Evolutionary conservation across 2,888 invertebrate genomes (phyloP).

Genomic region (Pammene aurita): DNA sequence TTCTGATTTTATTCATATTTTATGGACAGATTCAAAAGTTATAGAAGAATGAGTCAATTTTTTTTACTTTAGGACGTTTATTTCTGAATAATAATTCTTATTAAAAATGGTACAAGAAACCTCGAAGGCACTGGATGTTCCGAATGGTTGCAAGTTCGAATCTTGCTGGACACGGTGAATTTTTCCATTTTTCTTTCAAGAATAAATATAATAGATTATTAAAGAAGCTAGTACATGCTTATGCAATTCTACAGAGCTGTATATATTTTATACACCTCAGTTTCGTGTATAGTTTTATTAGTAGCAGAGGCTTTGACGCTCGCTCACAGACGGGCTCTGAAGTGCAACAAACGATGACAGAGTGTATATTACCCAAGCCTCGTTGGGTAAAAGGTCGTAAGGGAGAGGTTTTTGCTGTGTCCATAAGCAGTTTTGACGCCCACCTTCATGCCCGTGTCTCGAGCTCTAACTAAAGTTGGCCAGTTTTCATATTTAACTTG

Average conservation of each 20-base stretch:
- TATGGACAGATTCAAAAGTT: too few relatives aligned
- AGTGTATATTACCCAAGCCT: conserved; percentile 20
- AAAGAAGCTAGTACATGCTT: background rate
- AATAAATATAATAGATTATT: too few relatives aligned
- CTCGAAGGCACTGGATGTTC: too few relatives aligned
- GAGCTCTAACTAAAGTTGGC: conserved; percentile 23
- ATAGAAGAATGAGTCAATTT: too few relatives aligned
- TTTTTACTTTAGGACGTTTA: too few relatives aligned
- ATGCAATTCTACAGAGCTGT: background rate
- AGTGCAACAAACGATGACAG: conserved; percentile 33
- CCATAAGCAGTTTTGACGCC: background rate
- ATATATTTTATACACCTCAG: background rate
- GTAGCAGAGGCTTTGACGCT: conserved; percentile 24
- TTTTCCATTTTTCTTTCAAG: too few relatives aligned
- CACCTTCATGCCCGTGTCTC: conserved; percentile 5
- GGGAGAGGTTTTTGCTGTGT: background rate
- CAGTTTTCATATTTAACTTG: conserved; percentile 31
- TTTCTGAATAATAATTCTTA: too few relatives aligned
- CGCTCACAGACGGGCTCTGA: conserved; percentile 22
- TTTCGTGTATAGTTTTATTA: conserved; percentile 20
- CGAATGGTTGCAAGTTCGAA: too few relatives aligned
- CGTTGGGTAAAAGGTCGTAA: background rate
- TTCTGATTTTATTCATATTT: too few relatives aligned
- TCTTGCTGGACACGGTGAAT: too few relatives aligned
- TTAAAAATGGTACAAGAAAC: too few relatives aligned